Percentiles rank a stretch among this genome's conserved stretches.
Evolutionary conservation across 1,140 invertebrate genomes (phyloP).

Genomic region (Drosophila repletoides): DNA sequence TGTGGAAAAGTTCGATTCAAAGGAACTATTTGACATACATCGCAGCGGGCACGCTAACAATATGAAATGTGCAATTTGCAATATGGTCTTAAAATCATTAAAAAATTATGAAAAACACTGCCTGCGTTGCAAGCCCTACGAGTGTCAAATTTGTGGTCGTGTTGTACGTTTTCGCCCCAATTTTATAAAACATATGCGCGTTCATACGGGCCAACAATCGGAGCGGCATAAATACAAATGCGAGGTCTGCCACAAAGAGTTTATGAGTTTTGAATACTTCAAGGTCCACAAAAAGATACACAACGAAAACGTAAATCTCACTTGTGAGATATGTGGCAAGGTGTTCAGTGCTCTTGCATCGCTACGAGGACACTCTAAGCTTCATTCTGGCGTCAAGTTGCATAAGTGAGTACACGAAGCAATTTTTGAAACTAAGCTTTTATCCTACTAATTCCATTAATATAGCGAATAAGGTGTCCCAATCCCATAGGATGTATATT

Average conservation of each 20-base stretch:
- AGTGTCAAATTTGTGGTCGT: conserved; percentile 80
- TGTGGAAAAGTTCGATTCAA: conserved; percentile 78
- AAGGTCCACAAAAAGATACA: conserved; percentile 82
- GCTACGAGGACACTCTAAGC: conserved; percentile 73
- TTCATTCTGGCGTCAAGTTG: conserved; percentile 79
- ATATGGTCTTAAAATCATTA: conserved; percentile 76
- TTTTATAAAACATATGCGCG: conserved; percentile 80
- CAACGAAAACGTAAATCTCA: conserved; percentile 79
- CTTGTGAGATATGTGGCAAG: conserved; percentile 81
- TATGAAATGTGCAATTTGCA: conserved; percentile 82
- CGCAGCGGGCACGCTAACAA: conserved; percentile 80
- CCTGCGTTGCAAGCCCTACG: conserved; percentile 81
- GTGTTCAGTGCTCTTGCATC: conserved; percentile 80
- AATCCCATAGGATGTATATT: no score
- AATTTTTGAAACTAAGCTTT: no score
- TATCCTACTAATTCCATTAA: no score
- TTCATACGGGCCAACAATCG: conserved; percentile 80
- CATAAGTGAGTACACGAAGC: conserved; percentile 80
- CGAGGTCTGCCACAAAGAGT: conserved; percentile 82
- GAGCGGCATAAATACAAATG: conserved; percentile 82
- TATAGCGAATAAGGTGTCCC: no score
- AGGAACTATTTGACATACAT: conserved; percentile 79
- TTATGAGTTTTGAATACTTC: conserved; percentile 81
- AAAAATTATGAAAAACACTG: conserved; percentile 82
- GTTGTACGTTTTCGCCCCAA: conserved; percentile 79